A percentile compares a stretch with the other conserved stretches of the same genome.
Evolutionary conservation across 92 coral and sea anemone genomes (phyloP).

Genomic region (Ricordea florida): DNA sequence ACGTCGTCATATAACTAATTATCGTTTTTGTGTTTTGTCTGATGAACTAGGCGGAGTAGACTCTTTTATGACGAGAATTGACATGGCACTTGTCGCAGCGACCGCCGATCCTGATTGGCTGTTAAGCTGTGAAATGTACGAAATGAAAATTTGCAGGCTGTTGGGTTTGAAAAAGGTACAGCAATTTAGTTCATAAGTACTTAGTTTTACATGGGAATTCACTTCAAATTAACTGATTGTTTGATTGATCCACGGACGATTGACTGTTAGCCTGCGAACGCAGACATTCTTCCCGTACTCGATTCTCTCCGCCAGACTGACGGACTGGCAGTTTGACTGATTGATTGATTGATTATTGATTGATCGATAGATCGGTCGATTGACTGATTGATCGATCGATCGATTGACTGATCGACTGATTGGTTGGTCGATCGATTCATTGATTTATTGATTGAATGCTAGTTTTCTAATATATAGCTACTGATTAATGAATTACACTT

Average conservation of each 20-base stretch:
- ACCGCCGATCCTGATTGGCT: constrained; percentile 26
- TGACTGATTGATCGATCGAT: too few species aligned
- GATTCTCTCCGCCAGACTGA: too few species aligned
- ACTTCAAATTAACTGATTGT: neutral
- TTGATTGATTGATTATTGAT: too few species aligned
- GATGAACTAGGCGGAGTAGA: constrained; percentile 66
- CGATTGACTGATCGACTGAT: too few species aligned
- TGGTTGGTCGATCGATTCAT: too few species aligned
- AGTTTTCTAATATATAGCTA: neutral
- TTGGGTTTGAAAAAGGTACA: constrained; percentile 66
- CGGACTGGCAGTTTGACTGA: neutral
- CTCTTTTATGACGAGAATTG: constrained; percentile 84
- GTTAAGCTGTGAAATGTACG: constrained; percentile 50
- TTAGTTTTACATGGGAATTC: too few species aligned
- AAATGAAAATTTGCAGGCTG: constrained; percentile 74
- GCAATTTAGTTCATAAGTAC: neutral
- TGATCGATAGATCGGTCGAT: too few species aligned
- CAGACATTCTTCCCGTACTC: too few species aligned
- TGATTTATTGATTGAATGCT: neutral
- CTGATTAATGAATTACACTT: neutral
- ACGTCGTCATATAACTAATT: too few species aligned
- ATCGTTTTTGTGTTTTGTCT: too few species aligned
- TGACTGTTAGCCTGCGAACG: too few species aligned
- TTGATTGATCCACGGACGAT: neutral
- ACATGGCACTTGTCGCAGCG: constrained; percentile 58